Evolutionary conservation across 2,113 vertebrate species (phyloP).

Genomic region (Speoplatyrhinus poulsoni): DNA sequence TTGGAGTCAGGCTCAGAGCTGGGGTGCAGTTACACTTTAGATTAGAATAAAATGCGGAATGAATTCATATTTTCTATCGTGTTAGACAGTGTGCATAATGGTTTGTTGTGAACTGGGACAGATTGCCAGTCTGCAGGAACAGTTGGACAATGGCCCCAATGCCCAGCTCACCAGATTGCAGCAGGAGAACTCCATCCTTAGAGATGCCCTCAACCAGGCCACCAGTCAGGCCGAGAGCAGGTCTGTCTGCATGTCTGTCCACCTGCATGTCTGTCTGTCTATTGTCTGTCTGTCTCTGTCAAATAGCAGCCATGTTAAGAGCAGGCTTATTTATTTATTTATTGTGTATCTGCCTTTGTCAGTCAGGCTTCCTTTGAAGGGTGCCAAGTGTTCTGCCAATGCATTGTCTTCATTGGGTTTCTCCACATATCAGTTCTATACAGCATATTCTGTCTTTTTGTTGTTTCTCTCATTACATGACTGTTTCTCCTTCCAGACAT

Average conservation of each 20-base stretch:
- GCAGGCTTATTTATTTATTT: not conserved
- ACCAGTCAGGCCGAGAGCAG: constrained; percentile 86
- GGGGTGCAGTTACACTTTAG: no score
- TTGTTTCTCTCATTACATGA: not conserved
- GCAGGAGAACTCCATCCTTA: constrained; percentile 86
- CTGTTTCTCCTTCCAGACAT: constrained; percentile 70
- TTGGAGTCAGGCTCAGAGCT: no score
- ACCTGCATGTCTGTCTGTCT: not conserved
- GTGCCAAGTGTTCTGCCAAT: not conserved
- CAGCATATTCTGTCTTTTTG: no score
- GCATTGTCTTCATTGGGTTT: no score
- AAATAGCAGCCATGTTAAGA: not conserved
- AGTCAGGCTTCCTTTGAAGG: not conserved
- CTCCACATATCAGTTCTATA: no score
- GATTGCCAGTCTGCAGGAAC: constrained; percentile 84
- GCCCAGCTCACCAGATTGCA: constrained; percentile 82
- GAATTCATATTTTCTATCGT: not conserved
- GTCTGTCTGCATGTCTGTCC: constrained; percentile 71
- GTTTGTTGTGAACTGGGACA: constrained; percentile 37
- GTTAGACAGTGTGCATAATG: not conserved
- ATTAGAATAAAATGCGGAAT: no score
- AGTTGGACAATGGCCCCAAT: constrained; percentile 84
- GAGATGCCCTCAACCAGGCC: constrained; percentile 85
- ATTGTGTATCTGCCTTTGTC: not conserved
- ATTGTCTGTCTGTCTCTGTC: not conserved